Percentiles rank a stretch among this genome's conserved stretches.
Conservation (phyloP, 2,797 vertebrate genomes). For the Tokudaia tokunoshimensis region DNA sequence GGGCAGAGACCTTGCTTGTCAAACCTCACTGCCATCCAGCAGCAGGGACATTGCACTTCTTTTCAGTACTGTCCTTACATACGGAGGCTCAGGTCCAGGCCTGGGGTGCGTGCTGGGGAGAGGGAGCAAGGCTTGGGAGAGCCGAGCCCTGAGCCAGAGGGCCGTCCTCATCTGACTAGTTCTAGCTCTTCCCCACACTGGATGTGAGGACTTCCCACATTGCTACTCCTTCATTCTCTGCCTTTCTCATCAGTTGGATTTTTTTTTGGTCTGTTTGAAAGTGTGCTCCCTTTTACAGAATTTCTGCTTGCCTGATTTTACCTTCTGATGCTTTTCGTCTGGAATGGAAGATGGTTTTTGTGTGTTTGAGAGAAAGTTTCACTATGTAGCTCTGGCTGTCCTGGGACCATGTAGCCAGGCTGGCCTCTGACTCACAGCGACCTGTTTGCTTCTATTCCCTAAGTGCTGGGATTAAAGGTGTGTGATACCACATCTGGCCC, state of each 20-base stretch:
- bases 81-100: neutral
- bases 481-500: neutral
- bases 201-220: neutral
- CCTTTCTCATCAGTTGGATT: neutral
- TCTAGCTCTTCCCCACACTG: neutral
- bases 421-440: neutral
- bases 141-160: neutral
- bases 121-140: neutral
- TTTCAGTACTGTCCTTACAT: neutral
- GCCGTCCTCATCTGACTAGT: neutral
- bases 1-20: neutral
- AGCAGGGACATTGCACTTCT: neutral
- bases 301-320: neutral
- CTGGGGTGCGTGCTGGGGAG: neutral
- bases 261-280: neutral
- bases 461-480: neutral
- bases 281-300: neutral
- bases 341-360: neutral
- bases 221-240: neutral
- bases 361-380: neutral
- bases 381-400: neutral
- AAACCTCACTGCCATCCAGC: neutral
- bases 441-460: neutral
- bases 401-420: too few relatives aligned
- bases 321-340: neutral